Evolutionary conservation across 2,888 invertebrate species (phyloP).

Genomic region (Erebia ligea): DNA sequence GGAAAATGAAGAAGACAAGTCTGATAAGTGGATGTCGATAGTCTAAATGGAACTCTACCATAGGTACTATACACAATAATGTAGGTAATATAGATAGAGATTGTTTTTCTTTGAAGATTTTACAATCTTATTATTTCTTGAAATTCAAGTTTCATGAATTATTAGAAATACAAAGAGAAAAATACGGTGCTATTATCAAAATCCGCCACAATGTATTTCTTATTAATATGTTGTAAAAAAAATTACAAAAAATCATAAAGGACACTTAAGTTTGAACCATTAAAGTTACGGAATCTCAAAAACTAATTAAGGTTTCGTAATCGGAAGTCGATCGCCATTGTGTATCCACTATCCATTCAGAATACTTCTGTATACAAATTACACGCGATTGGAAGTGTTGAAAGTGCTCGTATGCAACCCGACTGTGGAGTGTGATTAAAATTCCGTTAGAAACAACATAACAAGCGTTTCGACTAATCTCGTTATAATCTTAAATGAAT

Average conservation of each 20-base stretch:
- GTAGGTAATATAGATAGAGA: too few species aligned
- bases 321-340: constrained; percentile 21
- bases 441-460: constrained; percentile 30
- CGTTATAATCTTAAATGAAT: constrained; percentile 19
- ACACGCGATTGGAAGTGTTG: constrained; percentile 36
- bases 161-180: background rate
- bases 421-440: constrained; percentile 38
- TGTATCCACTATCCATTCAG: constrained; percentile 16
- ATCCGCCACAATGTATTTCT: background rate
- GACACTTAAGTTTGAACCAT: background rate
- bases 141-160: background rate
- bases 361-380: constrained; percentile 27
- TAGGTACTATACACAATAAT: background rate
- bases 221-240: too few species aligned
- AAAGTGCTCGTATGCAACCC: constrained; percentile 26
- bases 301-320: constrained; percentile 36
- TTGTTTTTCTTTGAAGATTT: background rate
- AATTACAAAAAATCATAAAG: background rate
- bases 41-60: background rate
- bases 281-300: constrained; percentile 26
- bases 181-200: background rate
- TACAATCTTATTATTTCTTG: background rate
- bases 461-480: constrained; percentile 23
- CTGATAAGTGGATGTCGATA: constrained; percentile 1
- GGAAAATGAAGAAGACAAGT: constrained; percentile 15